These are phyloP conservation scores for Embiotoca jacksoni DNA, from an alignment of 2,113 vertebrate genomes.

Conservation along the genomic window DNA sequence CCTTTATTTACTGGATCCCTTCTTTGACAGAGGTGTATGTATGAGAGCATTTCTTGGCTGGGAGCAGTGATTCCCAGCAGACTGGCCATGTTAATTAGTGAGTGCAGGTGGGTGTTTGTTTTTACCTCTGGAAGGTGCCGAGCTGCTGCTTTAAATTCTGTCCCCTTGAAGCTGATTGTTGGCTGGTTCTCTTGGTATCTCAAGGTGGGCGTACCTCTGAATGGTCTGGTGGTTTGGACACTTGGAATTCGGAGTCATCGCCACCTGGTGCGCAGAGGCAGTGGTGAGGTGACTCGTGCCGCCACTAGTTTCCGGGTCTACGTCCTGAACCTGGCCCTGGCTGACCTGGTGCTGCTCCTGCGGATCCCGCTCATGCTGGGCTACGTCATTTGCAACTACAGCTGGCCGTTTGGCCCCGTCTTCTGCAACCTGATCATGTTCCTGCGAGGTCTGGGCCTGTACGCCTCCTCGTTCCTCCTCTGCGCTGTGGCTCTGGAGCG, in stretches of 20 bases:
- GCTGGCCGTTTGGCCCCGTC: constrained; percentile 76
- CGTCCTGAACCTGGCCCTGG: constrained; percentile 84
- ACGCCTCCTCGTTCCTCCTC: constrained; percentile 81
- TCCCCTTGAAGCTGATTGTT: neutral
- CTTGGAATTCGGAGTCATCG: constrained; percentile 64
- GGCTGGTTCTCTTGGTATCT: neutral
- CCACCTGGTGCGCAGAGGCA: constrained; percentile 47
- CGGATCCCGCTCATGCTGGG: constrained; percentile 80
- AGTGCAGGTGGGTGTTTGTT: neutral
- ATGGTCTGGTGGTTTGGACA: constrained; percentile 83
- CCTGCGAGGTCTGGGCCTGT: constrained; percentile 82
- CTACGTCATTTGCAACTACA: constrained; percentile 66
- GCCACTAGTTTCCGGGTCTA: constrained; percentile 84
- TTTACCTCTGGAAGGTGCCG: neutral
- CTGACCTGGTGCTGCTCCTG: constrained; percentile 83
- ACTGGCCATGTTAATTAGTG: neutral
- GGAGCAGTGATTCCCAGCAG: neutral
- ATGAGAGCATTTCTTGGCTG: neutral
- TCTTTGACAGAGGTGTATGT: neutral
- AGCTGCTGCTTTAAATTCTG: neutral
- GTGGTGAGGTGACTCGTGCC: constrained; percentile 63
- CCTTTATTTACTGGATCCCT: neutral
- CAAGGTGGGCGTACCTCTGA: constrained; percentile 80
- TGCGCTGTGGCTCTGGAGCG: constrained; percentile 84
- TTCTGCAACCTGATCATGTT: constrained; percentile 78